Evolutionary conservation across 1,140 invertebrate species (phyloP).

Genomic region (Neodiprion fabricii): DNA sequence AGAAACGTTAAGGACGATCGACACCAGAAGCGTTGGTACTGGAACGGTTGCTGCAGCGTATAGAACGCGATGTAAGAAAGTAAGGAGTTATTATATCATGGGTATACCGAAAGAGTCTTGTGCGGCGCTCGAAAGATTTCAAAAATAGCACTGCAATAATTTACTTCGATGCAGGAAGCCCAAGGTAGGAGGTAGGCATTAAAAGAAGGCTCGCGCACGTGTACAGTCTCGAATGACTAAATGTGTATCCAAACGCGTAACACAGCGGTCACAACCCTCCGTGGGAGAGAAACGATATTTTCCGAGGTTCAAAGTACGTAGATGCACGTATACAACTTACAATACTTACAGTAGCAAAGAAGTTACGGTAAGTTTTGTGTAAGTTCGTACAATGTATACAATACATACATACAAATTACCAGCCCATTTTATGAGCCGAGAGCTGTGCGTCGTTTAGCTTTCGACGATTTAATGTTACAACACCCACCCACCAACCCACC

Average conservation of each 20-base stretch:
- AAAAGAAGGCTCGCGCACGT: constrained; percentile 21
- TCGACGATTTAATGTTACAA: background rate
- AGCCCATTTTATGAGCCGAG: background rate
- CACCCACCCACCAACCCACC: background rate
- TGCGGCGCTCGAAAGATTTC: constrained; percentile 12
- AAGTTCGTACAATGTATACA: too few relatives aligned
- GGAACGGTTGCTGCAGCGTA: background rate
- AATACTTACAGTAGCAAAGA: too few relatives aligned
- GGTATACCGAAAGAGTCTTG: too few relatives aligned
- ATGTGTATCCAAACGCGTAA: background rate
- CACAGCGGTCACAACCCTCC: background rate
- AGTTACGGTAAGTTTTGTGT: too few relatives aligned
- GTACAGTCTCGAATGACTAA: background rate
- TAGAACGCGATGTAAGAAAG: background rate
- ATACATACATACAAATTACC: too few relatives aligned
- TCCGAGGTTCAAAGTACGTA: background rate
- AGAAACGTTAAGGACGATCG: too few relatives aligned
- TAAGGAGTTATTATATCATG: background rate
- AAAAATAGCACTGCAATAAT: constrained; percentile 32
- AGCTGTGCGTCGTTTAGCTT: background rate
- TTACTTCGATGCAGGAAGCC: constrained; percentile 27
- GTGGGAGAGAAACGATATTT: background rate
- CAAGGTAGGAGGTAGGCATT: constrained; percentile 23
- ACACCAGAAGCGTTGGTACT: too few relatives aligned
- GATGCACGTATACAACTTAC: too few relatives aligned